phyloP scores from a whole-genome alignment of 2,888 invertebrate species.

The Sycophila texana region DNA sequence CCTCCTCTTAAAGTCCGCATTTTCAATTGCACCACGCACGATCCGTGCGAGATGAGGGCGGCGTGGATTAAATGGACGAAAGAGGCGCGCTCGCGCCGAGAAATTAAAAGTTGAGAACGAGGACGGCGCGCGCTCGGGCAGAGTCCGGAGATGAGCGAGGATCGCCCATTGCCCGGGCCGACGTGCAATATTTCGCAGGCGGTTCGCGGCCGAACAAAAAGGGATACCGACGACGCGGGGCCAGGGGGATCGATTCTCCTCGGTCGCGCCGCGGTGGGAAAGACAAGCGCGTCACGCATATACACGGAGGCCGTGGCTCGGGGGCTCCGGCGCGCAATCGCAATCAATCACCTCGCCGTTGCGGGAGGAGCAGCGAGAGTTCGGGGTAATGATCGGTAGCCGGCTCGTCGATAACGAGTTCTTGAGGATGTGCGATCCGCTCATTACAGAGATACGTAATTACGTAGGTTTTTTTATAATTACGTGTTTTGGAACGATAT shows the following conservation, averaged over 20 bases:
- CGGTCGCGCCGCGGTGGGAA: conserved; percentile 60
- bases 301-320: conserved; percentile 20
- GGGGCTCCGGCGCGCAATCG: conserved; percentile 20
- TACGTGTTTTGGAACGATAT: too few relatives aligned
- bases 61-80: conserved; percentile 40
- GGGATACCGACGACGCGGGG: conserved; percentile 70
- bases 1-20: too few relatives aligned
- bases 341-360: conserved; percentile 46
- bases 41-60: conserved; percentile 29
- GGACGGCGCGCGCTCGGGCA: neutral
- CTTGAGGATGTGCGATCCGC: conserved; percentile 39
- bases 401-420: conserved; percentile 31
- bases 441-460: conserved; percentile 21
- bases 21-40: too few relatives aligned
- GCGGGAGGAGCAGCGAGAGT: conserved; percentile 5
- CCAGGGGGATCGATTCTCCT: conserved; percentile 73
- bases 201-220: conserved; percentile 69
- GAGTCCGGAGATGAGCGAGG: neutral
- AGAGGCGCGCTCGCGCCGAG: conserved; percentile 34
- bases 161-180: conserved; percentile 61
- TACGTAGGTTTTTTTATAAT: too few relatives aligned
- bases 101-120: conserved; percentile 46
- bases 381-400: neutral
- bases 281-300: neutral
- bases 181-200: conserved; percentile 68